These are phyloP conservation scores for Tenualosa thibaudeaui DNA, from an alignment of 2,797 vertebrate genomes.

Conservation along the genomic window DNA sequence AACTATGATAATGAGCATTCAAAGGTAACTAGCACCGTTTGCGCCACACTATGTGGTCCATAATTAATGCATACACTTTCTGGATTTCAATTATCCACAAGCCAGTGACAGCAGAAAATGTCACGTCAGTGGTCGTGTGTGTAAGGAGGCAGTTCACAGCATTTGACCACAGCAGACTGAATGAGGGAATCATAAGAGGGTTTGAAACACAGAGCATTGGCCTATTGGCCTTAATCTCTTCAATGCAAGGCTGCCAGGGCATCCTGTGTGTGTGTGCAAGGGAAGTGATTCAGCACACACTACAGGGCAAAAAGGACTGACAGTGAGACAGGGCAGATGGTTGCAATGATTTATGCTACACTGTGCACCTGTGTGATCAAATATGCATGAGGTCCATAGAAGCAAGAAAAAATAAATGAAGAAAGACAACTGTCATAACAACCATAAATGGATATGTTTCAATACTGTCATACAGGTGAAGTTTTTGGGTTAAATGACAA, in stretches of 20 bases:
- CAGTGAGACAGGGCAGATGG: background rate
- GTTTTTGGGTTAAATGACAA: background rate
- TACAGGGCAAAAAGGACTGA: background rate
- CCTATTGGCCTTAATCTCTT: background rate
- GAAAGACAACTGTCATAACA: background rate
- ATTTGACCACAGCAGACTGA: conserved; percentile 8
- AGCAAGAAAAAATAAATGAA: background rate
- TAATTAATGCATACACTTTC: conserved; percentile 13
- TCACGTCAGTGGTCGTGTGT: background rate
- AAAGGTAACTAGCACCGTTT: background rate
- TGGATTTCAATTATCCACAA: conserved; percentile 16
- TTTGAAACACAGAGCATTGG: background rate
- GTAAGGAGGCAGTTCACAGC: background rate
- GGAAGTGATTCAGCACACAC: background rate
- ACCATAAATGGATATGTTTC: background rate
- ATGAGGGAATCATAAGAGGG: background rate
- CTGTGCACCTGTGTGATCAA: background rate
- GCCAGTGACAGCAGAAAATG: background rate
- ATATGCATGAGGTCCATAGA: background rate
- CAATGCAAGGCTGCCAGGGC: background rate
- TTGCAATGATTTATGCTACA: background rate
- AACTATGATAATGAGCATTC: background rate
- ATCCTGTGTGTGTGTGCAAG: background rate
- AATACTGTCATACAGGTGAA: background rate
- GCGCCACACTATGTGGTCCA: background rate